Percentiles rank a stretch among this genome's conserved stretches.
phyloP scores from a whole-genome alignment of 2,113 vertebrate genomes.

The Podocnemis expansa region DNA sequence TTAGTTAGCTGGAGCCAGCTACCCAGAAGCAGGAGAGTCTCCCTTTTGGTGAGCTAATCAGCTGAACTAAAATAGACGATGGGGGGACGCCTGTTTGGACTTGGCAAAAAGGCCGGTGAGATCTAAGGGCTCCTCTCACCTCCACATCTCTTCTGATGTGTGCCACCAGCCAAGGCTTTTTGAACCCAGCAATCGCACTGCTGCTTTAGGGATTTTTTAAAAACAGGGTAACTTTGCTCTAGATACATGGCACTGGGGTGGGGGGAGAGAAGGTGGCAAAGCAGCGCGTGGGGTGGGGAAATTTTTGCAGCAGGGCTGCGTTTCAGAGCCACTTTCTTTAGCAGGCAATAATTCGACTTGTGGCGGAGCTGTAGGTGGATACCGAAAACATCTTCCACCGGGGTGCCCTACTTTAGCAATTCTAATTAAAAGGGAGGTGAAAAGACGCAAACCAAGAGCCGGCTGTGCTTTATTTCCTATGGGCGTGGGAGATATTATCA shows the following conservation, averaged over 20 bases:
- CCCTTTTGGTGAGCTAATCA: conserved; percentile 64
- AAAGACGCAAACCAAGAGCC: conserved; percentile 40
- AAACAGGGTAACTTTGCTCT: background rate
- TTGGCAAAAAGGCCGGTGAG: background rate
- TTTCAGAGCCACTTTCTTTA: conserved; percentile 50
- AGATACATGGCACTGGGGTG: background rate
- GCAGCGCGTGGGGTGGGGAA: conserved; percentile 29
- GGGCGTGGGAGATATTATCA: conserved; percentile 53
- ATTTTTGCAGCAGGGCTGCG: background rate
- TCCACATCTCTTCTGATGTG: background rate
- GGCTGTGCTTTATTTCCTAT: conserved; percentile 48
- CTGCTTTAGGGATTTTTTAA: conserved; percentile 11
- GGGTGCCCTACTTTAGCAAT: conserved; percentile 59
- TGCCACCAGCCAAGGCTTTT: background rate
- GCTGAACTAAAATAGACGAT: conserved; percentile 66
- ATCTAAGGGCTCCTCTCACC: conserved; percentile 19
- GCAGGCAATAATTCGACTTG: conserved; percentile 39
- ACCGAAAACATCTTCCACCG: conserved; percentile 29
- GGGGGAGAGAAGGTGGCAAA: conserved; percentile 15
- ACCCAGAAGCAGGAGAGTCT: conserved; percentile 16
- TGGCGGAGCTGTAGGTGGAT: conserved; percentile 46
- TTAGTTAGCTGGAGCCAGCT: conserved; percentile 19
- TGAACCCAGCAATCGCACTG: conserved; percentile 23
- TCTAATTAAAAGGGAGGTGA: conserved; percentile 63
- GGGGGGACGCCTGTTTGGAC: conserved; percentile 35